Evolutionary conservation across 2,113 vertebrate genomes (phyloP).

Genomic region (Struthio camelus): DNA sequence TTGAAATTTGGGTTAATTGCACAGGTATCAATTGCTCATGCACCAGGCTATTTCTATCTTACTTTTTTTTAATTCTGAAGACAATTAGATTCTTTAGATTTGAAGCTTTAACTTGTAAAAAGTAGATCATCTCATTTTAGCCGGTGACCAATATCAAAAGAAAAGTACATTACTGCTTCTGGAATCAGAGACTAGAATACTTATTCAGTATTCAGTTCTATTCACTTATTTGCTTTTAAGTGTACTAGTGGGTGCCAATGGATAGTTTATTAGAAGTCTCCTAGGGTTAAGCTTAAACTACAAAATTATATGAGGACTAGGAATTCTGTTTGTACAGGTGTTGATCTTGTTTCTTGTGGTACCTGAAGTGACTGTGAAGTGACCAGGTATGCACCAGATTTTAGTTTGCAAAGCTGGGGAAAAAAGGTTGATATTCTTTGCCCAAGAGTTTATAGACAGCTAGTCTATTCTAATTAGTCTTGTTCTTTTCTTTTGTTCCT

Average conservation of each 20-base stretch:
- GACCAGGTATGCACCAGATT: not conserved
- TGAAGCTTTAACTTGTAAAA: not conserved
- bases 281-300: not conserved
- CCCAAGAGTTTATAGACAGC: not conserved
- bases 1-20: not conserved
- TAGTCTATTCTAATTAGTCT: not conserved
- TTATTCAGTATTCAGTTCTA: not conserved
- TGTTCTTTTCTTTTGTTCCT: not conserved
- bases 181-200: not conserved
- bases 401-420: not conserved
- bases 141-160: not conserved
- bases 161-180: not conserved
- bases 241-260: no score
- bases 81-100: not conserved
- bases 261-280: no score
- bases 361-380: not conserved
- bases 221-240: no score
- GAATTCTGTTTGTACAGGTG: not conserved
- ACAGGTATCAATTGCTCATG: not conserved
- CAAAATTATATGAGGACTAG: not conserved
- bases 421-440: fast-evolving
- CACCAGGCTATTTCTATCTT: not conserved
- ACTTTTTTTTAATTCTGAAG: not conserved
- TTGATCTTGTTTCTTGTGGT: not conserved
- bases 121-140: not conserved